A percentile compares a stretch with the other conserved stretches of the same genome.
phyloP scores from a whole-genome alignment of 2,888 invertebrate genomes.

The Habrosyne pyritoides region DNA sequence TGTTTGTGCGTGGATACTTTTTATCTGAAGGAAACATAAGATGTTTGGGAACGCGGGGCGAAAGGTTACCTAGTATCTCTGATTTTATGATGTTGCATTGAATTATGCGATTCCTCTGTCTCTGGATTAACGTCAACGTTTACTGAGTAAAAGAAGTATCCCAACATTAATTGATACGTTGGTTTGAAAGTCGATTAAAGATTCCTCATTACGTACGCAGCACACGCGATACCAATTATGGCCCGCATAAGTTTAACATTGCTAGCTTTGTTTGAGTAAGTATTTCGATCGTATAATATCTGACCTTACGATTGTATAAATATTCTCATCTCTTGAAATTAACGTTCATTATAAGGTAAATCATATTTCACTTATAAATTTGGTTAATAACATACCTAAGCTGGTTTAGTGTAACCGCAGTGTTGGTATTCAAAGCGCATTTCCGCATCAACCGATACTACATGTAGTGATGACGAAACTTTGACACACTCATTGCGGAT shows the following conservation, averaged over 20 bases:
- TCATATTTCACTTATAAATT: not conserved
- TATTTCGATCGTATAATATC: slow-evolving; percentile 33
- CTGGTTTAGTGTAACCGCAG: slow-evolving; percentile 46
- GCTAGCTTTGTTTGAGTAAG: slow-evolving; percentile 49
- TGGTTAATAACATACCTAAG: slow-evolving; percentile 32
- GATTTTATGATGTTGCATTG: too few species aligned
- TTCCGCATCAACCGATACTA: slow-evolving; percentile 59
- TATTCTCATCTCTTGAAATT: slow-evolving; percentile 4
- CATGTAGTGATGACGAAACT: slow-evolving; percentile 42
- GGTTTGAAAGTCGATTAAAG: slow-evolving; percentile 46
- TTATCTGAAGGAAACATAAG: too few species aligned
- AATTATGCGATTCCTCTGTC: not conserved
- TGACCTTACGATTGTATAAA: slow-evolving; percentile 16
- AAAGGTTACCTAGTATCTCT: too few species aligned
- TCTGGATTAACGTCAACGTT: not conserved
- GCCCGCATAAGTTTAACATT: slow-evolving; percentile 60
- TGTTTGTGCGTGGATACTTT: too few species aligned
- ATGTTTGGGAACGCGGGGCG: too few species aligned
- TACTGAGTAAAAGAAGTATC: not conserved
- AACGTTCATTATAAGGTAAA: not conserved
- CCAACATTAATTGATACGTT: slow-evolving; percentile 20
- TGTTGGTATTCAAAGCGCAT: slow-evolving; percentile 45
- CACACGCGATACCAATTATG: slow-evolving; percentile 60
- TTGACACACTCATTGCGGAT: slow-evolving; percentile 38
- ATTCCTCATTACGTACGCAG: slow-evolving; percentile 49